These are phyloP conservation scores for Cnemophilus loriae DNA, from an alignment of 2,113 vertebrate genomes.

Conservation along the genomic window DNA sequence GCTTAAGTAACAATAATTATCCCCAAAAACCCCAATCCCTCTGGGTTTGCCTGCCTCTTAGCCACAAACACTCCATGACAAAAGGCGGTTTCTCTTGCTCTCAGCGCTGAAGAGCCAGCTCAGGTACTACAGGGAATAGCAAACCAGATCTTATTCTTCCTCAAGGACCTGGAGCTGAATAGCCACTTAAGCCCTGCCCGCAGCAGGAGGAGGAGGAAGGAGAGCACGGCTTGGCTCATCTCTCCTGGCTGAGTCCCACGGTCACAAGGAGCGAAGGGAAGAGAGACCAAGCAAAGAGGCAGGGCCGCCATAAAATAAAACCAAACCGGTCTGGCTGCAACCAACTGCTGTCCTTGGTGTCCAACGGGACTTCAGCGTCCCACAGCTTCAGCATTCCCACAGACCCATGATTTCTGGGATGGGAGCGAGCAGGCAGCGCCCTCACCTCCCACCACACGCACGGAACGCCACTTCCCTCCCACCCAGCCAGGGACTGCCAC, in stretches of 20 bases:
- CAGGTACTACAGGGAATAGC: conserved; percentile 33
- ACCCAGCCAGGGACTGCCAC: neutral
- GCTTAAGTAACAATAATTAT: neutral
- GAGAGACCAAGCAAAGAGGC: too few relatives aligned
- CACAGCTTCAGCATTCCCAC: neutral
- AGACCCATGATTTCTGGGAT: accelerated
- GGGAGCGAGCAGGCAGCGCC: neutral
- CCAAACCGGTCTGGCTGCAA: neutral
- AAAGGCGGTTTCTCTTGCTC: conserved; percentile 15
- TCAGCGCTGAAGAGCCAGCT: neutral
- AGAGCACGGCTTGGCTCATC: neutral
- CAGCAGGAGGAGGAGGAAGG: neutral
- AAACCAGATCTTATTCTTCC: conserved; percentile 43
- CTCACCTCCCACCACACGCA: neutral
- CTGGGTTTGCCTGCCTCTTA: neutral
- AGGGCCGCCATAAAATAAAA: neutral
- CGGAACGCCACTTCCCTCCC: accelerated
- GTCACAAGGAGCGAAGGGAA: neutral
- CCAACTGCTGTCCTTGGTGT: accelerated
- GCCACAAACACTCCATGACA: conserved; percentile 12
- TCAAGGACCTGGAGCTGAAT: conserved; percentile 24
- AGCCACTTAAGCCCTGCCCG: conserved; percentile 11
- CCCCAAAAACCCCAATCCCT: neutral
- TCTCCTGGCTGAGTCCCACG: neutral
- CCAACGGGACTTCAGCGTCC: neutral